phyloP scores from a whole-genome alignment of 2,888 invertebrate species.

The Tenthredo mesomela region DNA sequence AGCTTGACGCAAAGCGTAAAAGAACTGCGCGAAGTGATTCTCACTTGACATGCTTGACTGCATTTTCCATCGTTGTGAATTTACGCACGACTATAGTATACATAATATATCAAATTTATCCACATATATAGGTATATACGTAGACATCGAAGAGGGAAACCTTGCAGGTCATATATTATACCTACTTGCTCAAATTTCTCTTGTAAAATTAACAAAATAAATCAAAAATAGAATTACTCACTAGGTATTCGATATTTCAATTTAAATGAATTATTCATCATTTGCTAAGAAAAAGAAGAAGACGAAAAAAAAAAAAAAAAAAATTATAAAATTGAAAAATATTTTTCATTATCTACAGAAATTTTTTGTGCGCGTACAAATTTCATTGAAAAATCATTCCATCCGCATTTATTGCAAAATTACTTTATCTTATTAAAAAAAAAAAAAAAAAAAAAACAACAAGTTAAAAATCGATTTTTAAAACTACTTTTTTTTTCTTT shows the following conservation, averaged over 20 bases:
- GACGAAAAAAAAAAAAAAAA: too few species aligned
- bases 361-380: not conserved
- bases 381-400: not conserved
- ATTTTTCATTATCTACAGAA: not conserved
- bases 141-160: not conserved
- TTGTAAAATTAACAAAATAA: not conserved
- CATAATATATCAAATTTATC: not conserved
- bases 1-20: not conserved
- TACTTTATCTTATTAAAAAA: too few species aligned
- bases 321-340: not conserved
- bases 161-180: not conserved
- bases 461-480: too few species aligned
- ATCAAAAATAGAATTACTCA: not conserved
- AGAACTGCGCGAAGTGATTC: not conserved
- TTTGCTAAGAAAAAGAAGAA: too few species aligned
- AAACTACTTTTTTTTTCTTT: too few species aligned
- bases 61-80: not conserved
- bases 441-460: too few species aligned
- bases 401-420: not conserved
- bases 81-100: not conserved
- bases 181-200: not conserved
- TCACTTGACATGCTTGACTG: not conserved
- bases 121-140: not conserved
- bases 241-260: not conserved
- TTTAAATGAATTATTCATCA: not conserved